Evolutionary conservation across 2,888 invertebrate species (phyloP).

Genomic region (Netelia fuscicornis): DNA sequence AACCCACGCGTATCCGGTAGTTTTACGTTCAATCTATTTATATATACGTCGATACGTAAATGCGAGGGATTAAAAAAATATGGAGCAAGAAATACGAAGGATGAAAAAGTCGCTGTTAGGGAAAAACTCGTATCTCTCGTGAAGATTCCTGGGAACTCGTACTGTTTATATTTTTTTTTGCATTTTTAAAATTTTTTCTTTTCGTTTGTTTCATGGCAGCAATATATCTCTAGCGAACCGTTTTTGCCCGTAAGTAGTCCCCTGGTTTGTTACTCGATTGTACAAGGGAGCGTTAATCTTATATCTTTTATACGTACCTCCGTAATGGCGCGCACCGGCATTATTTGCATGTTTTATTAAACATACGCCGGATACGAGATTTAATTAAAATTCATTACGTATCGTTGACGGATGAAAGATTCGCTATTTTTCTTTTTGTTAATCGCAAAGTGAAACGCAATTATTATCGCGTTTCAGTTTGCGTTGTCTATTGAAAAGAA

Average conservation of each 20-base stretch:
- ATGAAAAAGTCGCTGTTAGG: conserved; percentile 29
- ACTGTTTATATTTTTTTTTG: neutral
- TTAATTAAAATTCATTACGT: conserved; percentile 54
- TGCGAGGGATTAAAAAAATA: conserved; percentile 38
- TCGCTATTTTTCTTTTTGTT: neutral
- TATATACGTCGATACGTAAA: conserved; percentile 47
- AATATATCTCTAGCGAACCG: conserved; percentile 31
- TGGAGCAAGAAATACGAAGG: conserved; percentile 28
- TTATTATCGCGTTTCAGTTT: no score
- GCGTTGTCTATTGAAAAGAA: no score
- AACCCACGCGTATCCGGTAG: conserved; percentile 55
- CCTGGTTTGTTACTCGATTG: conserved; percentile 43
- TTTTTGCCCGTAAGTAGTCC: conserved; percentile 15
- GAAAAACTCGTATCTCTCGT: conserved; percentile 44
- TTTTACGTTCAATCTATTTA: conserved; percentile 31
- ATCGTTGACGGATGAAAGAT: conserved; percentile 9
- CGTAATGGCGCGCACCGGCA: conserved; percentile 12
- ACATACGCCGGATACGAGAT: conserved; percentile 13
- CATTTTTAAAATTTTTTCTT: conserved; percentile 8
- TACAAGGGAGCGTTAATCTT: conserved; percentile 53
- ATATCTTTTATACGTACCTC: conserved; percentile 36
- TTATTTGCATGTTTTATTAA: conserved; percentile 18
- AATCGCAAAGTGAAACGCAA: neutral
- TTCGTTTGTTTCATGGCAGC: neutral
- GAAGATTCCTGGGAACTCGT: conserved; percentile 18